Base-by-base conservation (phyloP, 1,140 invertebrate species). In the Prorops nasuta region DNA sequence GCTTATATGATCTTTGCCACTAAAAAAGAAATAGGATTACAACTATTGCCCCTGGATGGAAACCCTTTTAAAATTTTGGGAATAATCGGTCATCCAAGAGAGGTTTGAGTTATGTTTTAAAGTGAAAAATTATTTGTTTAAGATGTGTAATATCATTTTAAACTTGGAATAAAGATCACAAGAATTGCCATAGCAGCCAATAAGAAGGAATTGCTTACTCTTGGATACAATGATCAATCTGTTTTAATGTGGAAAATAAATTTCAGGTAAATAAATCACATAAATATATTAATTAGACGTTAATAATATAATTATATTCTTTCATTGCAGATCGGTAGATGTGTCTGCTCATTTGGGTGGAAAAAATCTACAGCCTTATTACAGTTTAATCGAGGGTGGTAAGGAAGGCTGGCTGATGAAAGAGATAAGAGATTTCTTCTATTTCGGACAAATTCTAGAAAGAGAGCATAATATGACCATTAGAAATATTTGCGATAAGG, bases 61-160 rank as follows among this genome's bases (percentile, higher is more conserved):
- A 90, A 89, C 71, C 87, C 87, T 16, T 87, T 83, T 68, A 86
- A 84, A 61, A 80, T 82, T 52, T 79, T 84, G 43, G 85, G 81
- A 3, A 71, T 85, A 16, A 75, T 85, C 17, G 85, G 81, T 19
- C 87, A 90, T 74, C 86, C 87, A 2, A 60, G 67, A 34, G 69
- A 80, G 65, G 83, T 82, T 48, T 12, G 7, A 41, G 39, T 38
- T 42, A 15, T 38, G 34, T 58, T 51, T 14, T 10, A 19, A 37
- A 21, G 15, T 44, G n/a, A 32, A 43, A 44, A 32, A 8, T 18
- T 20, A 3, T 38, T 35, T 44, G 46, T 66, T 39, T 36, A 45
- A 42, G 10, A 35, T 17, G 14, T 32, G 7, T 41, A 40, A 16
- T 36, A 18, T 24, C 43, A 70, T n/a, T n/a, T n/a, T n/a, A n/a